Evolutionary conservation across 2,113 vertebrate species (phyloP).

Genomic region (Oryzias curvinotus): DNA sequence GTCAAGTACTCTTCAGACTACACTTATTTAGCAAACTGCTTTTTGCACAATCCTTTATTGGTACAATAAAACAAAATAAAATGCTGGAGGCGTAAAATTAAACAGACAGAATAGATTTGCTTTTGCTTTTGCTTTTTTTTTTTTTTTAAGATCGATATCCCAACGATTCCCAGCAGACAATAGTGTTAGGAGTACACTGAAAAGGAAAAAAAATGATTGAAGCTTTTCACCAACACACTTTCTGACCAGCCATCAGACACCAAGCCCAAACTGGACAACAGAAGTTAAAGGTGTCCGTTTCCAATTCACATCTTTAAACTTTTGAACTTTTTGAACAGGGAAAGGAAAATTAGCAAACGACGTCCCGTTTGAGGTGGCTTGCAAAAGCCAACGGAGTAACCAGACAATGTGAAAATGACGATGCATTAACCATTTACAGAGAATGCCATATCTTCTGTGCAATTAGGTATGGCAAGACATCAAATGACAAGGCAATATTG

Average conservation of each 20-base stretch:
- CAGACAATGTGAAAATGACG: slow-evolving; percentile 37
- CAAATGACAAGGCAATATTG: slow-evolving; percentile 42
- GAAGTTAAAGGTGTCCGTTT: slow-evolving; percentile 56
- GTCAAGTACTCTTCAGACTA: slow-evolving; percentile 54
- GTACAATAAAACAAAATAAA: slow-evolving; percentile 76
- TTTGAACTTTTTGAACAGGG: slow-evolving; percentile 25
- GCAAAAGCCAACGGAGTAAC: slow-evolving; percentile 52
- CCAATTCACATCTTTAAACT: slow-evolving; percentile 45
- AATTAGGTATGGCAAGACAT: slow-evolving; percentile 26
- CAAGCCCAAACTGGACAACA: slow-evolving; percentile 59
- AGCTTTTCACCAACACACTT: slow-evolving; percentile 68
- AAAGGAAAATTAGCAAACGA: slow-evolving; percentile 37
- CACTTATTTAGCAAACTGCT: slow-evolving; percentile 69
- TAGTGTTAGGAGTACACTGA: slow-evolving; percentile 74
- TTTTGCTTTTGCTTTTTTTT: slow-evolving; percentile 5
- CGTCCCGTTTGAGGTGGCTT: slow-evolving; percentile 56
- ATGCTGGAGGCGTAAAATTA: slow-evolving; percentile 73
- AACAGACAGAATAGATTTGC: slow-evolving; percentile 72
- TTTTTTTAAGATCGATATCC: slow-evolving; percentile 51
- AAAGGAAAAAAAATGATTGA: slow-evolving; percentile 58
- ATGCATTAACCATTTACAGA: slow-evolving; percentile 18
- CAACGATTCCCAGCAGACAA: slow-evolving; percentile 73
- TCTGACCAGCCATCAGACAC: slow-evolving; percentile 53
- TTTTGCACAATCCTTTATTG: slow-evolving; percentile 79
- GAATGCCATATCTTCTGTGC: slow-evolving; percentile 35